Base-by-base conservation (phyloP, 2,113 vertebrate genomes). In the Eclectus roratus region DNA sequence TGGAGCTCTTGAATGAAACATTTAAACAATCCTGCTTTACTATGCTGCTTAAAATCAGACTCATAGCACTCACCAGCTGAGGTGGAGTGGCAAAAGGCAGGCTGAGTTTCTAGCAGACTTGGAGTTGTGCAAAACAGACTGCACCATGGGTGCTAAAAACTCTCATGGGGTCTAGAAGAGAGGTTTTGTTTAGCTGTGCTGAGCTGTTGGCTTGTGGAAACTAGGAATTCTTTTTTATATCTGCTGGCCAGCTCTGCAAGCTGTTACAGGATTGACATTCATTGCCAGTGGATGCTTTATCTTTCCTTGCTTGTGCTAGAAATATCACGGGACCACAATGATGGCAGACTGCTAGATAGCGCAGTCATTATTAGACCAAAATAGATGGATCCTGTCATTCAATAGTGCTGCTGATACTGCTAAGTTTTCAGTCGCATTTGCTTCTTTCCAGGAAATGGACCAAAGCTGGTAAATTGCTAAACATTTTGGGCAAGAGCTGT, bases 241-340 rank as follows among this genome's bases (percentile, higher is more conserved):
- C 92, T 76, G 52, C 44, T 89, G 78, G 63, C 14, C 89, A 39
- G 37, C 28, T 89, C 65, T 93, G 85, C 84, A 91, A 96, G 81
- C 81, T 85, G 49, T 91, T 95, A 72, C 17, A 91, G 70, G 31
- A 53, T 91, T 6, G 3, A 28, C 31, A 70, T 65, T 93, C 66
- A 4, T 43, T 85, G 84, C 70, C 81, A 87, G 81, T 9, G 63
- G 81, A 80, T 80, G 66, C 71, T 96, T 89, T 93, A 89, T 95
- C 93, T 94, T 88, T 20, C 66, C n/a, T 53, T 70, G 28, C 53
- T 65, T 73, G 56, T 76, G 61, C 84, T 91, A 47, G 91, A 96
- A 92, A 91, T 91, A 49, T 43, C 2, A 0, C 41, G 84, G 70
- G 56, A 80, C 80, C 77, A 69, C 33, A 72, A 55, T 13, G 50